These are phyloP conservation scores for Phortica variegata DNA, from an alignment of 1,140 invertebrate genomes.

Conservation along the genomic window DNA sequence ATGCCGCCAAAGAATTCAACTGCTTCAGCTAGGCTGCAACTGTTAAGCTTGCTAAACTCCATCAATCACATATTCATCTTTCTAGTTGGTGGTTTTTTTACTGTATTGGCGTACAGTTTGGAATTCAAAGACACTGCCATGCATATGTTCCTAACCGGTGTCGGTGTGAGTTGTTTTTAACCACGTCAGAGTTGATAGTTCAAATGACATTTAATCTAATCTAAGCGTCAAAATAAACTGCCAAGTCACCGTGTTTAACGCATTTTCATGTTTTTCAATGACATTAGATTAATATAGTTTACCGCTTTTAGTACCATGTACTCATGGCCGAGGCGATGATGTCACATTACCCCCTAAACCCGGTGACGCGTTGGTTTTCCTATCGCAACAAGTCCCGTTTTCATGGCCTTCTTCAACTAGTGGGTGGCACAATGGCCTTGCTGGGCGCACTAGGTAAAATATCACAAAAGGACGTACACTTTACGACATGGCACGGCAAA, in stretches of 20 bases:
- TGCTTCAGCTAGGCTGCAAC: slow-evolving; percentile 28
- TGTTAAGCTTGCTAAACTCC: slow-evolving; percentile 44
- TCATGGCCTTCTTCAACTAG: slow-evolving; percentile 42
- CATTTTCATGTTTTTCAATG: neutral
- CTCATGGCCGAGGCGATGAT: slow-evolving; percentile 45
- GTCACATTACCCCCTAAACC: slow-evolving; percentile 49
- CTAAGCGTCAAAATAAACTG: neutral
- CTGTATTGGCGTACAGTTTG: slow-evolving; percentile 34
- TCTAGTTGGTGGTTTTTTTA: slow-evolving; percentile 39
- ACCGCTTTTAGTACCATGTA: slow-evolving; percentile 36
- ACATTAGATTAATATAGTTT: neutral
- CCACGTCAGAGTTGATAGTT: neutral
- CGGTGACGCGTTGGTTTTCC: slow-evolving; percentile 39
- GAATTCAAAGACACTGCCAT: slow-evolving; percentile 48
- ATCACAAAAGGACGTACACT: slow-evolving; percentile 37
- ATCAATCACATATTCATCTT: slow-evolving; percentile 49
- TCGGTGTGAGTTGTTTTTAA: slow-evolving; percentile 31
- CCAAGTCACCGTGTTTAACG: slow-evolving; percentile 5
- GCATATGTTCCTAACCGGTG: slow-evolving; percentile 45
- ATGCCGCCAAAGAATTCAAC: slow-evolving; percentile 4
- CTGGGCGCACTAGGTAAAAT: slow-evolving; percentile 41
- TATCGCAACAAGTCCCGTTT: slow-evolving; percentile 47
- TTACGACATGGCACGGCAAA: slow-evolving; percentile 43
- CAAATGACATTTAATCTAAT: slow-evolving; percentile 4
- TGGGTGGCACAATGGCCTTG: slow-evolving; percentile 40